Evolutionary conservation across 2,113 vertebrate species (phyloP).

Genomic region (Python bivittatus): DNA sequence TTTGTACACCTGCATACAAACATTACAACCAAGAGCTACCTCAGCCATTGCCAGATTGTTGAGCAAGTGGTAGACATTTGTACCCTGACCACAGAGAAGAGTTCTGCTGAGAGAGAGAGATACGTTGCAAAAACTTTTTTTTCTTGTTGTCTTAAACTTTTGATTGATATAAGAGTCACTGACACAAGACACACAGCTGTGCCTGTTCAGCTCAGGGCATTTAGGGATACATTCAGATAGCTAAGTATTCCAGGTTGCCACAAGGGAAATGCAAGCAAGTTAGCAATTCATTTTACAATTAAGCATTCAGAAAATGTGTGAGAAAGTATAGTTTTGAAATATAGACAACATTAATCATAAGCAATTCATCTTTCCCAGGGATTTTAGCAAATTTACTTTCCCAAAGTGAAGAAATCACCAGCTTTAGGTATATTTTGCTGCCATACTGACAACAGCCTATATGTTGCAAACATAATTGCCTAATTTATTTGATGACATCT

Average conservation of each 20-base stretch:
- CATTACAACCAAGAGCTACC: neutral
- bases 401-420: neutral
- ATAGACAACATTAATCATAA: neutral
- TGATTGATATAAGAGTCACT: neutral
- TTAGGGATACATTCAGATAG: slow-evolving; percentile 1
- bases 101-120: neutral
- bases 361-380: neutral
- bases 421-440: slow-evolving; percentile 25
- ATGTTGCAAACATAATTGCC: slow-evolving; percentile 9
- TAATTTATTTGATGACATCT: slow-evolving; percentile 4
- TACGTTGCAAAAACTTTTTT: neutral
- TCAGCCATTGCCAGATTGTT: neutral
- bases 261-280: slow-evolving; percentile 7
- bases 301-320: neutral
- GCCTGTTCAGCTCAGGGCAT: neutral
- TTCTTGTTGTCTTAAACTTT: neutral
- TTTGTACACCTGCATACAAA: neutral
- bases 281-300: neutral
- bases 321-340: neutral
- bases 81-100: neutral
- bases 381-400: neutral
- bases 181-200: neutral
- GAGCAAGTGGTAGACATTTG: slow-evolving; percentile 17
- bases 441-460: slow-evolving; percentile 16
- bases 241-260: neutral